These are phyloP conservation scores for Periplaneta americana DNA, from an alignment of 1,140 invertebrate genomes.

Conservation along the genomic window DNA sequence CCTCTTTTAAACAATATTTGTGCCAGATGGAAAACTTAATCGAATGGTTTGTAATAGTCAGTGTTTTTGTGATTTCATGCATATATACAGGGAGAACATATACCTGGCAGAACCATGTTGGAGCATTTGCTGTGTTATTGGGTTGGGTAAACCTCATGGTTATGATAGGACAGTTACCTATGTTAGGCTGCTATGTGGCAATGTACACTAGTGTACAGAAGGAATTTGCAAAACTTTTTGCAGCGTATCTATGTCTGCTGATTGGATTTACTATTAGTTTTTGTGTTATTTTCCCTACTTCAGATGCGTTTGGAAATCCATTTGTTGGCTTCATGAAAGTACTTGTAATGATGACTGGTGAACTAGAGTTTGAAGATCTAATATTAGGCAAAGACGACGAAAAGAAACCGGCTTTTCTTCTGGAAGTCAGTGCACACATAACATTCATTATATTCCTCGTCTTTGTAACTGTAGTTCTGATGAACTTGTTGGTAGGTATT, in stretches of 20 bases:
- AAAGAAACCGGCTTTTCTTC: conserved; percentile 49
- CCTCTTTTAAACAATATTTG: conserved; percentile 69
- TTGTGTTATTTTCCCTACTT: conserved; percentile 77
- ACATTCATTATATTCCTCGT: conserved; percentile 67
- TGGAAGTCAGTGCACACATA: conserved; percentile 65
- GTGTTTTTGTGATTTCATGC: conserved; percentile 74
- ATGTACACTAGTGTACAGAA: conserved; percentile 82
- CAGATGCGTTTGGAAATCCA: conserved; percentile 69
- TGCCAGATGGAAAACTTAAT: conserved; percentile 77
- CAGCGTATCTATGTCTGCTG: conserved; percentile 76
- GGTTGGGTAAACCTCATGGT: conserved; percentile 82
- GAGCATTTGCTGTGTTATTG: conserved; percentile 74
- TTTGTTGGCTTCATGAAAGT: conserved; percentile 76
- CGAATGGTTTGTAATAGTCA: conserved; percentile 77
- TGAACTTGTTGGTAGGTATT: conserved; percentile 75
- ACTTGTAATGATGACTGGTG: conserved; percentile 86
- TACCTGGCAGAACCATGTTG: conserved; percentile 75
- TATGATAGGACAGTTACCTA: conserved; percentile 78
- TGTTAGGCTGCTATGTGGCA: conserved; percentile 80
- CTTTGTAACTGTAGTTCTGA: conserved; percentile 73
- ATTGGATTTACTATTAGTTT: conserved; percentile 83
- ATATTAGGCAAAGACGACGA: conserved; percentile 57
- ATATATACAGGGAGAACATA: conserved; percentile 70
- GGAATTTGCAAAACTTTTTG: conserved; percentile 75
- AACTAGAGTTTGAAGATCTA: conserved; percentile 61